phyloP scores from a whole-genome alignment of 2,797 vertebrate genomes.

The Enoplosus armatus region DNA sequence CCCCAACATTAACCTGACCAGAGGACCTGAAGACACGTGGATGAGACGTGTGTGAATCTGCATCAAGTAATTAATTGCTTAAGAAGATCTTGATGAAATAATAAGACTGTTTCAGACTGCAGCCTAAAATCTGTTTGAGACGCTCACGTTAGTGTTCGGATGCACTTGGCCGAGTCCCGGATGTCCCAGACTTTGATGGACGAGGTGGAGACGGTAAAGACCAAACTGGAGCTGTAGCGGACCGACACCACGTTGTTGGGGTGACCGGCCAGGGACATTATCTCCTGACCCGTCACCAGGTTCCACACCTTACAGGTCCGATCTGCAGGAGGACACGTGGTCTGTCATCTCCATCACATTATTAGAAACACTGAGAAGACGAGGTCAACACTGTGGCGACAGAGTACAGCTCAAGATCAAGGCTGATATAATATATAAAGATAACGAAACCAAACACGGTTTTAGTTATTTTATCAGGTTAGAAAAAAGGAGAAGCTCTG shows the following conservation, averaged over 20 bases:
- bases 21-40: slow-evolving; percentile 87
- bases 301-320: slow-evolving; percentile 99
- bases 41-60: neutral
- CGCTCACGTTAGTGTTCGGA: slow-evolving; percentile 94
- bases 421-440: too few relatives aligned
- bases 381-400: neutral
- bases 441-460: too few relatives aligned
- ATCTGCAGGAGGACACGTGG: slow-evolving; percentile 81
- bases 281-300: slow-evolving; percentile 98
- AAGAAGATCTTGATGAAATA: too few relatives aligned
- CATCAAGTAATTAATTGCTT: neutral
- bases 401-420: neutral
- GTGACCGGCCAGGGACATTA: slow-evolving; percentile 96
- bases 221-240: slow-evolving; percentile 95
- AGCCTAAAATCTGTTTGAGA: too few relatives aligned
- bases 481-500: neutral
- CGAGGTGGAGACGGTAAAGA: slow-evolving; percentile 97
- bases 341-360: neutral
- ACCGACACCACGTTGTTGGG: slow-evolving; percentile 97
- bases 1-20: slow-evolving; percentile 91
- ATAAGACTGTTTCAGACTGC: too few relatives aligned
- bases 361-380: neutral
- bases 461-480: neutral
- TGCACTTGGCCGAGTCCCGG: slow-evolving; percentile 95
- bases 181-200: slow-evolving; percentile 99